A percentile compares a stretch with the other conserved stretches of the same genome.
These are phyloP conservation scores for Entosphenus tridentatus DNA, from an alignment of 2,113 vertebrate genomes.

Conservation along the genomic window DNA sequence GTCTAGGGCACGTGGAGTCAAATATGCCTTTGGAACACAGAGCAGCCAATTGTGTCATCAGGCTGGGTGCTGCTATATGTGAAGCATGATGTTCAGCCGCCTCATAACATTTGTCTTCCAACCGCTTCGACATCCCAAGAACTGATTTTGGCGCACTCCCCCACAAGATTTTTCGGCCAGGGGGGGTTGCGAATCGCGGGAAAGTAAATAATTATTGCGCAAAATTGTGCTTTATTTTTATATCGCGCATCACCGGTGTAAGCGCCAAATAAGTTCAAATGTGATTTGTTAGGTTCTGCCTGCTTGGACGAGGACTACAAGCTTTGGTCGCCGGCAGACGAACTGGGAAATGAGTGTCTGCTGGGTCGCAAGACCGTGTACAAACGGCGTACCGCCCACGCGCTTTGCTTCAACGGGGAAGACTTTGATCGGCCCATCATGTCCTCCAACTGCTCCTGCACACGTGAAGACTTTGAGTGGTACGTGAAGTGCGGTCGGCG, in stretches of 20 bases:
- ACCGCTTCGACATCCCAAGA: too few relatives aligned
- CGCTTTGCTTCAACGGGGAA: slow-evolving; percentile 81
- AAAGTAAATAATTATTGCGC: too few relatives aligned
- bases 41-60: too few relatives aligned
- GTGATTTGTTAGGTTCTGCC: slow-evolving; percentile 39
- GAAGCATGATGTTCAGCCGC: too few relatives aligned
- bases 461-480: slow-evolving; percentile 86
- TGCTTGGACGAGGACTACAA: slow-evolving; percentile 88
- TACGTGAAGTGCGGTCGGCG: slow-evolving; percentile 15
- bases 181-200: too few relatives aligned
- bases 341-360: slow-evolving; percentile 68
- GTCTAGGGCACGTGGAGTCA: too few relatives aligned
- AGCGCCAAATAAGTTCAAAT: background rate
- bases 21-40: too few relatives aligned
- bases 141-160: too few relatives aligned
- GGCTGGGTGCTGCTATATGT: too few relatives aligned
- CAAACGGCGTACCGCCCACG: slow-evolving; percentile 68
- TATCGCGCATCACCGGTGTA: background rate
- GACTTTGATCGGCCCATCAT: slow-evolving; percentile 75
- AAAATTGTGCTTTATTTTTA: background rate
- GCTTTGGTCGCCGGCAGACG: slow-evolving; percentile 76
- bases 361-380: slow-evolving; percentile 66
- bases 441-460: slow-evolving; percentile 81
- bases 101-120: too few relatives aligned
- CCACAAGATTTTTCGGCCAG: too few relatives aligned